A percentile compares a stretch with the other conserved stretches of the same genome.
These are phyloP conservation scores for mouse (Mus musculus) DNA, from an alignment of 2,113 vertebrate genomes.

Conservation along the genomic window DNA sequence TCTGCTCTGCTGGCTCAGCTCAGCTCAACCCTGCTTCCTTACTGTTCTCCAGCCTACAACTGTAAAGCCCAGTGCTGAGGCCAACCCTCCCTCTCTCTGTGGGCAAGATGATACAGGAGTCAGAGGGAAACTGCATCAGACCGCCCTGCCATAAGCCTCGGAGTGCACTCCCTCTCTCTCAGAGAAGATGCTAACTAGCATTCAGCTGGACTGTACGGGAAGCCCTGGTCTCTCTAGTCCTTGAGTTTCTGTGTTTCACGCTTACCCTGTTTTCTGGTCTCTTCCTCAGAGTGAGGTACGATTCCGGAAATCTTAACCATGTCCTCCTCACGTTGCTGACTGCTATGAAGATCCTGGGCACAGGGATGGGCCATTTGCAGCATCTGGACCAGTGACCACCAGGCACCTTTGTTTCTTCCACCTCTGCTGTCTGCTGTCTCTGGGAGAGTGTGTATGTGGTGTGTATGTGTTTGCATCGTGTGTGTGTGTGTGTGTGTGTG, in stretches of 20 bases:
- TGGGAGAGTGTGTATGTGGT: no score
- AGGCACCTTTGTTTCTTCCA: background rate
- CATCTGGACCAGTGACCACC: background rate
- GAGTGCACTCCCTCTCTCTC: background rate
- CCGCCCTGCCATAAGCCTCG: background rate
- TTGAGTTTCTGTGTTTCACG: rapidly evolving
- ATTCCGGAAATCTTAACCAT: constrained; percentile 66
- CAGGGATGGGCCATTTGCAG: background rate
- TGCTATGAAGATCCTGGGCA: background rate
- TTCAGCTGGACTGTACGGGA: background rate
- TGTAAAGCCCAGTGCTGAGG: background rate
- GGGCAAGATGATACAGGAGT: background rate
- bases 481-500: no score
- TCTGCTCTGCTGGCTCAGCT: background rate
- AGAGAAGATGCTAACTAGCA: background rate
- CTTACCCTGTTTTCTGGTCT: background rate
- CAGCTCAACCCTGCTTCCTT: background rate
- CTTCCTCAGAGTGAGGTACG: constrained; percentile 72
- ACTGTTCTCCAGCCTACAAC: background rate
- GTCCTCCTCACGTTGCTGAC: background rate
- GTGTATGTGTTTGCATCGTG: background rate
- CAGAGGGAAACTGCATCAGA: background rate
- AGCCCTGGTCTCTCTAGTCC: background rate
- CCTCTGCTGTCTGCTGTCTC: background rate
- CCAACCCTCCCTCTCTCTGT: background rate